phyloP scores from a whole-genome alignment of 2,797 vertebrate species.

The Sebastes trivittatus region DNA sequence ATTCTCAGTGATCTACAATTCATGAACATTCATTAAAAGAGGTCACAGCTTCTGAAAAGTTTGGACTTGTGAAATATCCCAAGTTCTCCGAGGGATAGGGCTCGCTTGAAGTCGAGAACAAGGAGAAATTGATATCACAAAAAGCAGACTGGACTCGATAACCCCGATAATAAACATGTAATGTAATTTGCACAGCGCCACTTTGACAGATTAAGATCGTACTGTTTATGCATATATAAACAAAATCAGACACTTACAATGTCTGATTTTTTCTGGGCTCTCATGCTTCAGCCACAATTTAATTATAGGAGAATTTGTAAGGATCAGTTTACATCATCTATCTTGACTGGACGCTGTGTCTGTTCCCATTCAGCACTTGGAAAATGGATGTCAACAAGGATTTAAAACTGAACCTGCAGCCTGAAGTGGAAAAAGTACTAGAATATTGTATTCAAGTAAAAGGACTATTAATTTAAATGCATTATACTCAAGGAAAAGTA shows the following conservation, averaged over 20 bases:
- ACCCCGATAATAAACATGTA: not conserved
- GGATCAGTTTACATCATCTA: not conserved
- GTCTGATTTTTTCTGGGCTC: not conserved
- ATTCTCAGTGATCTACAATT: conserved; percentile 14
- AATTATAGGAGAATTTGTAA: not conserved
- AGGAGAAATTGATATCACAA: conserved; percentile 6
- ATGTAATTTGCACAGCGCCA: not conserved
- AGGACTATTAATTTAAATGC: too few species aligned
- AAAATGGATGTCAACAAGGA: conserved; percentile 25
- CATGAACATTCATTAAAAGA: conserved; percentile 7
- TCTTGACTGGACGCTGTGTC: not conserved
- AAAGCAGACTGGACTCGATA: not conserved
- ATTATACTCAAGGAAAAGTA: too few species aligned
- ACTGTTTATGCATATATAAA: not conserved
- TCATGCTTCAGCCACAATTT: not conserved
- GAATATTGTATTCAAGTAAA: too few species aligned
- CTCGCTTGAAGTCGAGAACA: conserved; percentile 2
- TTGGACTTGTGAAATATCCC: not conserved
- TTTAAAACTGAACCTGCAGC: conserved; percentile 17
- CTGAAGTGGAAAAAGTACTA: too few species aligned
- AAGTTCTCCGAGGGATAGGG: not conserved
- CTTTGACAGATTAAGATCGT: not conserved
- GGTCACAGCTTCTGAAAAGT: conserved; percentile 4
- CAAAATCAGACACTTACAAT: not conserved
- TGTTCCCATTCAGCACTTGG: not conserved